Base-by-base conservation (phyloP, 1,140 invertebrate species). In the Cataglyphis hispanica region DNA sequence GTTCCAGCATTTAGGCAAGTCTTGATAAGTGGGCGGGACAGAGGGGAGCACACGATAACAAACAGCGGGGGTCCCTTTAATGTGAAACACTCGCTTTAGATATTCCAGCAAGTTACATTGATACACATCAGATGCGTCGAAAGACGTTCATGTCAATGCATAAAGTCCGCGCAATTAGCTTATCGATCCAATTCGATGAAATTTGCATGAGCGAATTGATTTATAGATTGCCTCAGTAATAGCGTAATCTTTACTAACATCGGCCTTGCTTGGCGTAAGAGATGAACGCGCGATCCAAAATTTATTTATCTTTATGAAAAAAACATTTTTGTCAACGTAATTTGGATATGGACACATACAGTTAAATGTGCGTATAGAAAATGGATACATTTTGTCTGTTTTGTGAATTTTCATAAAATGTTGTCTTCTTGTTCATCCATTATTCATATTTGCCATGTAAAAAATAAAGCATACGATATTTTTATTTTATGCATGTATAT, bases 1-100 rank as follows among this genome's bases (percentile, higher is more conserved):
- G 86, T 69, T 63, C 74, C 70, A 64, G 80, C 86, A 84, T 90
- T 91, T 91, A 90, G 89, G 69, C 80, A 90, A 91, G 89, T 90
- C 90, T 91, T 90, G 89, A 91, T 91, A 91, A 91, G 89, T 89
- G 69, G 89, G 78, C 84, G 84, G 78, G 50, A 61, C 84, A 34
- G 50, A 61, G 50, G 43, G 70, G 66, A 76, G 87, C 64, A 69
- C 58, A 72, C 58, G 89, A 91, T 91, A 91, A 91, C 90, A 87
- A 85, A 58, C n/a, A 63, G 31, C 70, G 25, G 64, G 50, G 72
- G 50, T 77, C 34, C 31, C 19, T 40, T 31, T 1, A 10, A 22
- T 46, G 37, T 25, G 58, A 78, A 74, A 85, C 31, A 46, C 25
- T 81, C 46, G 50, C 58, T 7, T 67, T 53, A 10, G 86, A 83